Evolutionary conservation across 2,888 invertebrate species (phyloP).

Genomic region (Theristus sp.): DNA sequence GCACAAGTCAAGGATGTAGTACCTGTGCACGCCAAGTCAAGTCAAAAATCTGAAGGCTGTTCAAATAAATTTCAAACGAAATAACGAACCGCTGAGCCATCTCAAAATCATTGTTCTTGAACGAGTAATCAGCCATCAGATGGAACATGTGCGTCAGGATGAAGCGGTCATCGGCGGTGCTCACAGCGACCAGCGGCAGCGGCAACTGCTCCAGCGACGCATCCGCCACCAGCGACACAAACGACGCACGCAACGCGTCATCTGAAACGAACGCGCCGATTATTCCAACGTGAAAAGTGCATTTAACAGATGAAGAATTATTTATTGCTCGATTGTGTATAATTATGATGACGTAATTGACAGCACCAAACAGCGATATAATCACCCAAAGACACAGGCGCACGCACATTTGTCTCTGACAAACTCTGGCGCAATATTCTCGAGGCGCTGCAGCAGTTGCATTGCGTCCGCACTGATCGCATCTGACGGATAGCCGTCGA

Average conservation of each 20-base stretch:
- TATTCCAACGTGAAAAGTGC: too few species aligned
- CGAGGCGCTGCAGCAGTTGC: conserved; percentile 10
- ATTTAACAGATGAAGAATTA: too few species aligned
- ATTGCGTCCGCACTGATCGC: conserved; percentile 4
- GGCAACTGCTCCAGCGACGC: not conserved
- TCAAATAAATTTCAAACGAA: too few species aligned
- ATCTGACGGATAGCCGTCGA: conserved; percentile 5
- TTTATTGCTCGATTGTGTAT: too few species aligned
- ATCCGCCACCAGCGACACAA: not conserved
- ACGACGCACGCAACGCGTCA: not conserved
- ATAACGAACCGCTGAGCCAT: not conserved
- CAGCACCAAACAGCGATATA: too few species aligned
- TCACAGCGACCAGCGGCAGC: not conserved
- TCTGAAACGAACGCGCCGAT: too few species aligned
- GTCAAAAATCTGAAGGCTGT: too few species aligned
- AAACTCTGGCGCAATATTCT: conserved; percentile 4
- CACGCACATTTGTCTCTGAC: not conserved
- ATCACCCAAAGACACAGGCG: not conserved
- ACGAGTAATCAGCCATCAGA: conserved; percentile 74
- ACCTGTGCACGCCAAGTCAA: too few species aligned
- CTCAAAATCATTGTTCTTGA: conserved; percentile 40
- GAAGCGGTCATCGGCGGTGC: not conserved
- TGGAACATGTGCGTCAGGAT: conserved; percentile 53
- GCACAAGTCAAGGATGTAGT: conserved; percentile 62
- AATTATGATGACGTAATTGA: too few species aligned